These are phyloP conservation scores for Peromyscus californicus DNA, from an alignment of 2,113 vertebrate species.

Conservation along the genomic window DNA sequence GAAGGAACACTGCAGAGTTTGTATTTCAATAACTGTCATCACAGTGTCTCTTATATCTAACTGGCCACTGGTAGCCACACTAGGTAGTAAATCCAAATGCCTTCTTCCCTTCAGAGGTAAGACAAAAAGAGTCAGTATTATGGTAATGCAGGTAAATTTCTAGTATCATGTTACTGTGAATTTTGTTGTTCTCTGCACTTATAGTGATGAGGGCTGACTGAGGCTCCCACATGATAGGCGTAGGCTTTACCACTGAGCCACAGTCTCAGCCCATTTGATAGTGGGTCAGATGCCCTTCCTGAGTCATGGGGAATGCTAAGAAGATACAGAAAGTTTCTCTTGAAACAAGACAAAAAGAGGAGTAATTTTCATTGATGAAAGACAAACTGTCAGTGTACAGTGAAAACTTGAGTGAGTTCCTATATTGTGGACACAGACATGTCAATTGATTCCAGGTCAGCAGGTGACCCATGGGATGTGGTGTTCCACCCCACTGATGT, in stretches of 20 bases:
- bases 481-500: neutral
- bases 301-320: too few species aligned
- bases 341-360: neutral
- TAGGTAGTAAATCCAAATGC: neutral
- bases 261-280: too few species aligned
- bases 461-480: neutral
- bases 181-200: too few species aligned
- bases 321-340: too few species aligned
- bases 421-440: neutral
- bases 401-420: neutral
- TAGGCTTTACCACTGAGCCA: too few species aligned
- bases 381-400: neutral
- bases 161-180: too few species aligned
- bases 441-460: neutral
- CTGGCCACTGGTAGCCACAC: neutral
- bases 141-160: neutral
- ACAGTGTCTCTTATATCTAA: too few species aligned
- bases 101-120: neutral
- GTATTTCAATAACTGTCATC: too few species aligned
- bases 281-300: too few species aligned
- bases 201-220: too few species aligned
- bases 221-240: too few species aligned
- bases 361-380: neutral
- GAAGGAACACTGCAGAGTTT: too few species aligned
- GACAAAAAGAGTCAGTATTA: neutral